Evolutionary conservation across 1,140 invertebrate genomes (phyloP).

Genomic region (Eulimnadia texana): DNA sequence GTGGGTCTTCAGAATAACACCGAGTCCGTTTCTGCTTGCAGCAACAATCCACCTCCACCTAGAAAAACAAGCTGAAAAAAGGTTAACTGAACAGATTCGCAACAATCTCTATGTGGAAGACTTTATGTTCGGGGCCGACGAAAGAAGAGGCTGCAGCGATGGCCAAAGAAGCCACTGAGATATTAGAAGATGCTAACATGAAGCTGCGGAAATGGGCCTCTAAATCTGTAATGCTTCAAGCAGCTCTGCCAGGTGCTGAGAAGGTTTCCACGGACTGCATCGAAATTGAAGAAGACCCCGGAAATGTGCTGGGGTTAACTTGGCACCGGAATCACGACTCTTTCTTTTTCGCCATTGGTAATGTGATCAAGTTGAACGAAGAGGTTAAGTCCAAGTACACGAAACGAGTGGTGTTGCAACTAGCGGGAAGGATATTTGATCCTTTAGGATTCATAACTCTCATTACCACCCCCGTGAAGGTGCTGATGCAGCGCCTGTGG

Average conservation of each 20-base stretch:
- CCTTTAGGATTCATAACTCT: neutral
- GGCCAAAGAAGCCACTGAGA: neutral
- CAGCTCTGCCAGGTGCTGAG: neutral
- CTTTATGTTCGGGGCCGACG: neutral
- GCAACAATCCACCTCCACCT: constrained; percentile 20
- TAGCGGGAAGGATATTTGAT: neutral
- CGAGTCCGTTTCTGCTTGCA: constrained; percentile 26
- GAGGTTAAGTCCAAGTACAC: neutral
- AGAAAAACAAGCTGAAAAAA: neutral
- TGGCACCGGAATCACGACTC: neutral
- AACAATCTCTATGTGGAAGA: neutral
- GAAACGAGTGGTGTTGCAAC: neutral
- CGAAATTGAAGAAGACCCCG: neutral
- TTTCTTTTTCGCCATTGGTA: neutral
- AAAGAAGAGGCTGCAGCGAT: neutral
- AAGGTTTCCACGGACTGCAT: neutral
- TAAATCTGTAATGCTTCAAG: neutral
- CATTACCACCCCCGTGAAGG: neutral
- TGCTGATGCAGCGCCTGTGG: neutral
- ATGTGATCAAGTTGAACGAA: neutral
- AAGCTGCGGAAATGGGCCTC: neutral
- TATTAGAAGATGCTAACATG: neutral
- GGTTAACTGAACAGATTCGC: neutral
- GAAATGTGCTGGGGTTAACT: neutral
- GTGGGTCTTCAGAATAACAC: constrained; percentile 25